Evolutionary conservation across 1,140 invertebrate species (phyloP).

Genomic region (Neodiprion virginianus): DNA sequence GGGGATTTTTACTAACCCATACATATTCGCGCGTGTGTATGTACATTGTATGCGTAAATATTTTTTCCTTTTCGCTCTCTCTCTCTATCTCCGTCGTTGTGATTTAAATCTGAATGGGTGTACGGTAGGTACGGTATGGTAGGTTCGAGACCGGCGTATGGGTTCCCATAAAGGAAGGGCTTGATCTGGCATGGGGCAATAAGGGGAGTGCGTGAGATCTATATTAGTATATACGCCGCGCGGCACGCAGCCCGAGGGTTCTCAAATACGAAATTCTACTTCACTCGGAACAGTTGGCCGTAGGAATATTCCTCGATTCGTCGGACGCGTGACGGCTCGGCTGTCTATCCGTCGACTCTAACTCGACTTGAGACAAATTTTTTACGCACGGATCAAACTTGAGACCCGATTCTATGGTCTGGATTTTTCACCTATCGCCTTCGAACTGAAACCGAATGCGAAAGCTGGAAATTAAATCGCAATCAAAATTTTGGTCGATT

Average conservation of each 20-base stretch:
- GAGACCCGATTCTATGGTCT: too few relatives aligned
- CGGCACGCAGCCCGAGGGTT: slow-evolving; percentile 39
- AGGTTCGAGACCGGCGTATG: slow-evolving; percentile 38
- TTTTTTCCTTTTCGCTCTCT: slow-evolving; percentile 10
- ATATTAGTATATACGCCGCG: slow-evolving; percentile 56
- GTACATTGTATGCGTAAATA: background rate
- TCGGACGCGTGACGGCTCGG: too few relatives aligned
- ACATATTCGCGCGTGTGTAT: background rate
- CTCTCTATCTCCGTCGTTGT: slow-evolving; percentile 26
- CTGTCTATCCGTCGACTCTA: background rate
- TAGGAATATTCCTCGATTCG: too few relatives aligned
- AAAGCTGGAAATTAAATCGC: too few relatives aligned
- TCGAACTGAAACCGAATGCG: too few relatives aligned
- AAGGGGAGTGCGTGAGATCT: slow-evolving; percentile 59
- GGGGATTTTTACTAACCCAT: slow-evolving; percentile 34
- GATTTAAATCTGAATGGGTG: slow-evolving; percentile 62
- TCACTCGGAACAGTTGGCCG: too few relatives aligned
- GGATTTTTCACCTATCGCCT: too few relatives aligned
- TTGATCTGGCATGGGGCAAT: slow-evolving; percentile 55
- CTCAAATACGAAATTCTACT: slow-evolving; percentile 39
- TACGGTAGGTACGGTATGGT: slow-evolving; percentile 32
- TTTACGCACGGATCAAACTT: background rate
- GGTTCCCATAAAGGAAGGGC: slow-evolving; percentile 49
- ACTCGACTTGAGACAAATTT: background rate
- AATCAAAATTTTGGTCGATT: too few relatives aligned